These are phyloP conservation scores for Meghimatium bilineatum DNA, from an alignment of 2,888 invertebrate species.

Conservation along the genomic window DNA sequence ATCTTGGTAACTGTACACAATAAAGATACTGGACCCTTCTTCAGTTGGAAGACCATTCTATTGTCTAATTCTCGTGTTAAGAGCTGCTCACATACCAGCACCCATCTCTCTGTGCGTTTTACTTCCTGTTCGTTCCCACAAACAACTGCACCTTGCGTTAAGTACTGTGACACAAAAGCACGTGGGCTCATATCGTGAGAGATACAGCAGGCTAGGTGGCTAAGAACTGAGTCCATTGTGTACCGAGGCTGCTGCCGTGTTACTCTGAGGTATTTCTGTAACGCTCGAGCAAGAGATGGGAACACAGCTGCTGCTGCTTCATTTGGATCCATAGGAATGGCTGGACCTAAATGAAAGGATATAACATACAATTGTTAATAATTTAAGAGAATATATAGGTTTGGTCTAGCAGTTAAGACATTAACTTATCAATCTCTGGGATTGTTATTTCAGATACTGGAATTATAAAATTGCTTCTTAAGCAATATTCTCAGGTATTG, in stretches of 20 bases:
- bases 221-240: slow-evolving; percentile 93
- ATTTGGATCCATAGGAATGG: slow-evolving; percentile 92
- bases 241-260: slow-evolving; percentile 97
- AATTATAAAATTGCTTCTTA: too few species aligned
- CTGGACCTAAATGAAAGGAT: slow-evolving; percentile 79
- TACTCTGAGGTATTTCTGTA: slow-evolving; percentile 96
- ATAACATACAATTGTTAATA: background rate
- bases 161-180: slow-evolving; percentile 95
- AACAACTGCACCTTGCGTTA: slow-evolving; percentile 85
- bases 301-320: slow-evolving; percentile 99
- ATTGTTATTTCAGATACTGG: too few species aligned
- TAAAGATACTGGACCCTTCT: slow-evolving; percentile 85
- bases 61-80: slow-evolving; percentile 90
- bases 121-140: slow-evolving; percentile 71
- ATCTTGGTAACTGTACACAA: slow-evolving; percentile 89
- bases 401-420: too few species aligned
- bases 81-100: slow-evolving; percentile 93
- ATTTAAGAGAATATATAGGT: too few species aligned
- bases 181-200: slow-evolving; percentile 95
- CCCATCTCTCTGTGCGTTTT: slow-evolving; percentile 90
- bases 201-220: slow-evolving; percentile 92
- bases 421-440: too few species aligned
- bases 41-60: slow-evolving; percentile 91
- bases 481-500: too few species aligned
- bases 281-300: slow-evolving; percentile 94